Base-by-base conservation (phyloP, 2,113 vertebrate species). In the Pogona vitticeps region DNA sequence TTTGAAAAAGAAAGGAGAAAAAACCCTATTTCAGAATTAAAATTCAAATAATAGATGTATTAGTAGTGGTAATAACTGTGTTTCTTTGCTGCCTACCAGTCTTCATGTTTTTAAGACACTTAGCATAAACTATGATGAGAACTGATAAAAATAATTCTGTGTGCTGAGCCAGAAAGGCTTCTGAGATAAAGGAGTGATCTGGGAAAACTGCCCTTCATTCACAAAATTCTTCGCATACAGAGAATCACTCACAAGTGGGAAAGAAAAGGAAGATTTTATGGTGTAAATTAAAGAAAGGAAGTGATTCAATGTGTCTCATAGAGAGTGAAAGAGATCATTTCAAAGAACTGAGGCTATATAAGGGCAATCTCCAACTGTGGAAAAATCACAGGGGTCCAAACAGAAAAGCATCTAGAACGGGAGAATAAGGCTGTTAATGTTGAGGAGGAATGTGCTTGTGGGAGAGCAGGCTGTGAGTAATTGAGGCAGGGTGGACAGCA, bases 161-260 rank as follows among this genome's bases (percentile, higher is more conserved):
- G 31, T 86, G 52, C 40, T 92, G 9, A 86, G 87, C 67, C 65
- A 85, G 86, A 52, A 6, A 85, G 76, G 68, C 40, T 5, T 91
- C 52, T 80, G 86, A 73, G 86, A 86, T 78, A 63, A 90, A 85
- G 84, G 71, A 61, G 3, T 20, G 38, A 40, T 46, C 42, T 90
- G 76, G 72, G 83, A 89, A 94, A 68, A 88, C 42, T 61, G 72
- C 42, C 80, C 56, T 91, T 91, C 56, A 77, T 90, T 90, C 76
- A 86, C 21, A 75, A 88, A 89, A 84, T 83, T 26, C 46, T 86
- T 89, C 59, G 28, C 61, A 83, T 40, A 36, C 80, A 86, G 83
- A 1, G 0, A 86, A 83, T 86, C 65, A 31, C 68, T 72, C 36
- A 76, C 31, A 84, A 73, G 13, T 56, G 72, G 33, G 33, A 90